phyloP scores from a whole-genome alignment of 2,113 vertebrate genomes.

The Macquaria australasica region DNA sequence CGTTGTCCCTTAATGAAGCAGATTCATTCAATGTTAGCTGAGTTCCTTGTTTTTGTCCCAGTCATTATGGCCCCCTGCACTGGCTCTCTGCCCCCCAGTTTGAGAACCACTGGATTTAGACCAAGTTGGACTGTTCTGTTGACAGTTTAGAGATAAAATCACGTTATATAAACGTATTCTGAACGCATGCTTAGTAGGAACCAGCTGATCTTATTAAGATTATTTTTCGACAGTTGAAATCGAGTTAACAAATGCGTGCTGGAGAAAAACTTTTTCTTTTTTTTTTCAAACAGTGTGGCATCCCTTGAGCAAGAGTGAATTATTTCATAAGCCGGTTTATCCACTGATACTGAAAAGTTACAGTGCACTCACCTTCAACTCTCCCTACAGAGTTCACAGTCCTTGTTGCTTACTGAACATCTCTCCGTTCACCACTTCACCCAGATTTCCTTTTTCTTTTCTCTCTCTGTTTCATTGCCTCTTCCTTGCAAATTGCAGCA shows the following conservation, averaged over 20 bases:
- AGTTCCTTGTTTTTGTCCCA: neutral
- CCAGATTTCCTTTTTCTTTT: neutral
- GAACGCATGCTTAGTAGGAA: neutral
- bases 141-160: neutral
- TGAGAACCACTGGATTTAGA: neutral
- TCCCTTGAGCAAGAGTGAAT: constrained; percentile 26
- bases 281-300: constrained; percentile 2
- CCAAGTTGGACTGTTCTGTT: neutral
- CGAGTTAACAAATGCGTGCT: neutral
- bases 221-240: neutral
- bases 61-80: neutral
- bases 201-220: neutral
- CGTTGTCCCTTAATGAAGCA: neutral
- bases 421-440: neutral
- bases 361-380: constrained; percentile 28
- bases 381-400: neutral
- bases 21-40: neutral
- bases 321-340: constrained; percentile 39
- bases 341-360: constrained; percentile 28
- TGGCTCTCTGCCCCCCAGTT: neutral
- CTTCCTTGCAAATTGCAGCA: constrained; percentile 3
- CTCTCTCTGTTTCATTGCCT: neutral
- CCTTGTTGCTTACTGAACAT: neutral
- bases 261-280: neutral
- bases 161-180: neutral